Evolutionary conservation across 2,797 vertebrate species (phyloP).

Genomic region (Todus mexicanus): DNA sequence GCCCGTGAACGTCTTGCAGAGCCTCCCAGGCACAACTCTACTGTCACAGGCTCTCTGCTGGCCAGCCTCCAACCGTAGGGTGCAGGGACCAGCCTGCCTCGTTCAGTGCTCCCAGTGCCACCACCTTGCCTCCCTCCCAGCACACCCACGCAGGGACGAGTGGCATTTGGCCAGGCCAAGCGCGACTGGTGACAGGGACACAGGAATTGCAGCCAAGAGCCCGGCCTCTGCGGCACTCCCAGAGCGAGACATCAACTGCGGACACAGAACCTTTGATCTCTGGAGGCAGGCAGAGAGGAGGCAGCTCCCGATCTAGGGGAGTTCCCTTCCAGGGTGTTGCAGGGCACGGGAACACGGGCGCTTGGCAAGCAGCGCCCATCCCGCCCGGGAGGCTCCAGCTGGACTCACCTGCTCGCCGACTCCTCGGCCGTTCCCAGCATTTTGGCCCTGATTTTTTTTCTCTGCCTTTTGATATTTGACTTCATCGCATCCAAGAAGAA

Average conservation of each 20-base stretch:
- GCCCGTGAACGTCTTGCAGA: background rate
- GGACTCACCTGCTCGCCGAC: constrained; percentile 83
- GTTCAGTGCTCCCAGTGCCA: background rate
- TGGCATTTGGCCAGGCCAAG: background rate
- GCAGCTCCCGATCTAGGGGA: background rate
- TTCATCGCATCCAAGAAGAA: constrained; percentile 88
- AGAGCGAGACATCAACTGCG: background rate
- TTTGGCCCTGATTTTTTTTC: constrained; percentile 91
- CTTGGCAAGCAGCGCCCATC: background rate
- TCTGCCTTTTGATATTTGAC: constrained; percentile 85
- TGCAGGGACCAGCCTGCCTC: background rate
- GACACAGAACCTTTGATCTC: background rate
- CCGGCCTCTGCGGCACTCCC: background rate
- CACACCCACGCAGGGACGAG: fast-evolving
- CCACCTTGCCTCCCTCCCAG: background rate
- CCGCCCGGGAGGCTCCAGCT: background rate
- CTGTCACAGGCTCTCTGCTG: background rate
- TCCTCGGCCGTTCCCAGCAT: constrained; percentile 89
- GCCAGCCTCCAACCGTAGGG: background rate
- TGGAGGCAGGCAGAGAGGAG: background rate
- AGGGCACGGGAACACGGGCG: background rate
- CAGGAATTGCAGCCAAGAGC: background rate
- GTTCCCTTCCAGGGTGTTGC: background rate
- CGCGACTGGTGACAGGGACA: background rate
- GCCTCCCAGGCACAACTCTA: background rate